These are phyloP conservation scores for Leuctra nigra DNA, from an alignment of 2,888 invertebrate species.

Conservation along the genomic window DNA sequence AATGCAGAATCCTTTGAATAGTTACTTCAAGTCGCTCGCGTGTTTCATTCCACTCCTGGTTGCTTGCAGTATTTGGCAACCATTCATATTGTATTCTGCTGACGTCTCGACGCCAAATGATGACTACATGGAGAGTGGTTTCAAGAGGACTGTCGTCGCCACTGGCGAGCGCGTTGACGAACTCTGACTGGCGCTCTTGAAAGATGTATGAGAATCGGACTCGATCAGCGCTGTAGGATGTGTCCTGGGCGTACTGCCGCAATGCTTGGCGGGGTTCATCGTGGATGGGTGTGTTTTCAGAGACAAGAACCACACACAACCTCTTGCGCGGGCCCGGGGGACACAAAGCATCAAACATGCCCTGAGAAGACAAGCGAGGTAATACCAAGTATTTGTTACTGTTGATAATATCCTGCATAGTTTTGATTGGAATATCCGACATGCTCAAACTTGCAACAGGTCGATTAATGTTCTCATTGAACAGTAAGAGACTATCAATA, in stretches of 20 bases:
- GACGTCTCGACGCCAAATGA: slow-evolving; percentile 84
- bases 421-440: slow-evolving; percentile 81
- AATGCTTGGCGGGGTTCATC: slow-evolving; percentile 60
- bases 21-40: slow-evolving; percentile 64
- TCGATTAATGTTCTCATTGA: slow-evolving; percentile 76
- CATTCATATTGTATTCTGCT: slow-evolving; percentile 88
- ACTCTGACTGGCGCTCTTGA: slow-evolving; percentile 69
- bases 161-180: slow-evolving; percentile 64
- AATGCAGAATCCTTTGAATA: slow-evolving; percentile 61
- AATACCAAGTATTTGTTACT: slow-evolving; percentile 82
- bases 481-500: slow-evolving; percentile 74
- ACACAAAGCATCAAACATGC: slow-evolving; percentile 73
- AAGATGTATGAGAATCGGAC: slow-evolving; percentile 87
- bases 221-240: slow-evolving; percentile 57
- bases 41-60: slow-evolving; percentile 56
- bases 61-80: slow-evolving; percentile 49
- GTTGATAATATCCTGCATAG: slow-evolving; percentile 80
- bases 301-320: slow-evolving; percentile 74
- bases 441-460: slow-evolving; percentile 84
- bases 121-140: slow-evolving; percentile 70
- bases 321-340: slow-evolving; percentile 75
- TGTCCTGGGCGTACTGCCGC: slow-evolving; percentile 61
- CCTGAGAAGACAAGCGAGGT: slow-evolving; percentile 80
- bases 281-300: slow-evolving; percentile 53
- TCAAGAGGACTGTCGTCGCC: slow-evolving; percentile 54